Evolutionary conservation across 2,797 vertebrate genomes (phyloP), one percentile per base, ranked within the genome.

Genomic region (Gymnoscopelus braueri): DNA sequence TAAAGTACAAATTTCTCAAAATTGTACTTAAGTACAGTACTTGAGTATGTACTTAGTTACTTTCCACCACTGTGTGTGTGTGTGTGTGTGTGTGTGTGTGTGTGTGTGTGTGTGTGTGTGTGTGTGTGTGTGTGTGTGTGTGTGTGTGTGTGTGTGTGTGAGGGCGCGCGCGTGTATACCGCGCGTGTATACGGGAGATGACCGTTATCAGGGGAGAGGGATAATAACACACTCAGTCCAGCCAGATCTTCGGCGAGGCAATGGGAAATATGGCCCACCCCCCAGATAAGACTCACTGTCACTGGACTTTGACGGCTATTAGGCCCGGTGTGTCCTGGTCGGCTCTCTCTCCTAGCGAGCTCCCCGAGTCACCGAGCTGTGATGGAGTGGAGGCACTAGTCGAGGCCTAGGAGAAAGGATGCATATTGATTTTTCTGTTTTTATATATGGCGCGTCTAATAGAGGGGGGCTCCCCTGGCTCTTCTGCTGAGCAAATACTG

Each of bases 351-450:
- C 19, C 19, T 1, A 0, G 67, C 74, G 24, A 76, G 73, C 74
- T 74, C 60, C 65, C 63, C 4, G 9, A 72, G 71, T 86, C 88
- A 80, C 76, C 60, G 13, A 2, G 65, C 65, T 52, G 78, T 80
- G 85, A 89, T 85, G 70, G 77, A 88, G 65, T 78, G 74, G 54
- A 14, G 53, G 55, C 7, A n/a, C 68, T 74, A 12, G 59, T 69
- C 60, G 35, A 19, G 44, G 74, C 74, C 62, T 12, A 2, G 26
- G 57, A 83, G 72, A 82, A 82, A 68, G 61, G 74, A 81, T 88
- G 78, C 87, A 89, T 88, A 91, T 91, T 87, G 82, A 90, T 90
- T 87, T 87, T 60, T 76, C 63, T 23, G 10, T 35, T 77, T 85
- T 74, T 77, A 79, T 82, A 88, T 87, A 81, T 72, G 67, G 63